A percentile compares a stretch with the other conserved stretches of the same genome.
These are phyloP conservation scores for Propithecus coquereli DNA, from an alignment of 2,113 vertebrate species.

Conservation along the genomic window DNA sequence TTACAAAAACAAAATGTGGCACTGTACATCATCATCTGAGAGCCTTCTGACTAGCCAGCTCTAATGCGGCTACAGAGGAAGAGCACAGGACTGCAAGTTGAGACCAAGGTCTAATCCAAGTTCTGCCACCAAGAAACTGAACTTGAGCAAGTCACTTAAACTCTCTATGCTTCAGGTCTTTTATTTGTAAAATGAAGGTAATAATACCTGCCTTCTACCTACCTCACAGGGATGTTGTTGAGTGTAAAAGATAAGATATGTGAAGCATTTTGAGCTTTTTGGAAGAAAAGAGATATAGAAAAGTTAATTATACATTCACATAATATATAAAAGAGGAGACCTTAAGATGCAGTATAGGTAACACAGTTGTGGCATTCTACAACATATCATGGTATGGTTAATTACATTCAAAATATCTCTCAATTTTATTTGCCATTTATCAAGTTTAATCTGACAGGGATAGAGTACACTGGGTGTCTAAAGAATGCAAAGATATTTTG, in stretches of 20 bases:
- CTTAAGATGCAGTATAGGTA: constrained; percentile 26
- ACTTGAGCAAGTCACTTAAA: constrained; percentile 63
- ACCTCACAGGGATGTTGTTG: constrained; percentile 68
- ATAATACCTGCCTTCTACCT: constrained; percentile 76
- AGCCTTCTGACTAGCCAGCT: background rate
- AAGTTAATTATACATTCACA: constrained; percentile 68
- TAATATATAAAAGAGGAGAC: constrained; percentile 58
- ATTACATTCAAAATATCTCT: background rate
- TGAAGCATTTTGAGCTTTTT: constrained; percentile 75
- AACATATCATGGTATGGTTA: background rate
- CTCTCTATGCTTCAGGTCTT: constrained; percentile 58
- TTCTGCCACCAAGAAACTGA: constrained; percentile 48
- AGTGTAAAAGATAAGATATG: constrained; percentile 73
- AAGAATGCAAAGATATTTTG: background rate
- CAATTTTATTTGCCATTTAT: background rate
- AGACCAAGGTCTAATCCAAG: background rate
- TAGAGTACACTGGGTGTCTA: background rate
- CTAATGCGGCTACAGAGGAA: background rate
- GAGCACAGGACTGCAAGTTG: background rate
- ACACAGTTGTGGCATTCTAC: background rate
- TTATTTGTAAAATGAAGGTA: constrained; percentile 74
- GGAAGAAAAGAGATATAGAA: constrained; percentile 75
- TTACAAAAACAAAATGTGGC: background rate
- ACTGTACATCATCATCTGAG: background rate
- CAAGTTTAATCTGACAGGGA: background rate